Base-by-base conservation (phyloP, 92 coral and sea anemone genomes). In the Palythoa grandiflora region DNA sequence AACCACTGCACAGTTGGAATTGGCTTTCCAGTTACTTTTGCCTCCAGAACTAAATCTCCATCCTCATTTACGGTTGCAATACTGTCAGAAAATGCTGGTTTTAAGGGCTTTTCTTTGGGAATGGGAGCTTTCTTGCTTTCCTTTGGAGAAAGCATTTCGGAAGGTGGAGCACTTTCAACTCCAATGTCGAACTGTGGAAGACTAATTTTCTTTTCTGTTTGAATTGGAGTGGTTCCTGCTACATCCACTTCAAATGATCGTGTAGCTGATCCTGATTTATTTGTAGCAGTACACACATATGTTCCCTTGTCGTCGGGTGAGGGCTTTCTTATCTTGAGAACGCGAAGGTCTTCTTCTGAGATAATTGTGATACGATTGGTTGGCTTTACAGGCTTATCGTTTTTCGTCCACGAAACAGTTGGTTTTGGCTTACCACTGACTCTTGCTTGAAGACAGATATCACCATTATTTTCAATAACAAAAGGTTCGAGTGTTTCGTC, bases 391-490 rank as follows among this genome's bases (percentile, higher is more conserved):
- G 91, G 93, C 80, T 86, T 85, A 65, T 90, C 94, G 54, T 94
- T 93, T 72, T 91, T 93, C 80, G 91, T 87, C 98, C 98, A 94
- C 57, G 87, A 87, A 11, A 91, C 70, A 21, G 90, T 89, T n/a
- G 98, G 98, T 66, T 83, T 80, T n/a, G 99, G 99, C 78, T 93
- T 89, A 8, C 96, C 96, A n/a, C 38, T 79, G 21, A 94, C 92
- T 51, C 87, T 89, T 21, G 84, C 91, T 40, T 77, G 84, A 65
- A 94, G 92, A 9, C 83, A 61, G 1, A 95, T 91, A 63, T 91
- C 89, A 15, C 97, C 94, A 20, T 94, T 90, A 38, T 95, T 93
- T 11, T 93, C 91, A 73, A 95, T 86, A 70, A 89, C 73, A 81
- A 90, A 80, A 7, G 93, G 95, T 36, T 75, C 84, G n/a, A 77